Base-by-base conservation (phyloP, 2,888 invertebrate species). In the Eupithecia insigniata region DNA sequence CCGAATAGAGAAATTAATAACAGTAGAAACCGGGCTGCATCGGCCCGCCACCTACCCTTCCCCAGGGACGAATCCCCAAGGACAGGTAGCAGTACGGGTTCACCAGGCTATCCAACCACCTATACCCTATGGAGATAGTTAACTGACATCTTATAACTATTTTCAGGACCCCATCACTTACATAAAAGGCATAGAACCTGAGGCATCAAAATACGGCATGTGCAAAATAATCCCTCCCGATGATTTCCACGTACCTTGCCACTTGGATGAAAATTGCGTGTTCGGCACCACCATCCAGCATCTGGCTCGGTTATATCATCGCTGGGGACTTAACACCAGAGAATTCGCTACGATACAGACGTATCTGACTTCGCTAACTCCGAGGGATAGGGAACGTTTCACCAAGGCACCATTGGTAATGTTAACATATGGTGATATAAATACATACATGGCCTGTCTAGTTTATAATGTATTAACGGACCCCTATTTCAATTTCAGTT, bases 241-340 rank as follows among this genome's bases (percentile, higher is more conserved):
- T 0, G 96, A 94, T 73, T 98, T 98, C 83, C 96, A 96, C 82
- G 88, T 92, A 0, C 97, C 97, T 77, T 98, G 98, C 83, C 96
- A 96, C 79, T 96, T 98, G 0, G 95, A 96, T 16, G 98, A 98
- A 77, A 97, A 97, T 75, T 96, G 98, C 95, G 92, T 97, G 5
- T 99, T 99, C 83, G 97, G 96, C 0, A 97, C 97, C 0, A 97
- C 97, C 77, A 98, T 98, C 89, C 99, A 99, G 85, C 98, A 98
- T 82, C 96, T 99, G 1, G 97, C 98, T 81, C 97, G 98, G 77
- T 96, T 99, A 96, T 95, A 97, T 81, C 96, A 96, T 81, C 96
- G 98, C 43, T 99, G 98, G 98, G 98, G 99, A 0, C 97, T 97
- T 0, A 98, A 97, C 80, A 96, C 97, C 0, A 96, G 97, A 79